A percentile compares a stretch with the other conserved stretches of the same genome.
phyloP scores from a whole-genome alignment of 2,888 invertebrate species.

The Pyrrhosoma nymphula region DNA sequence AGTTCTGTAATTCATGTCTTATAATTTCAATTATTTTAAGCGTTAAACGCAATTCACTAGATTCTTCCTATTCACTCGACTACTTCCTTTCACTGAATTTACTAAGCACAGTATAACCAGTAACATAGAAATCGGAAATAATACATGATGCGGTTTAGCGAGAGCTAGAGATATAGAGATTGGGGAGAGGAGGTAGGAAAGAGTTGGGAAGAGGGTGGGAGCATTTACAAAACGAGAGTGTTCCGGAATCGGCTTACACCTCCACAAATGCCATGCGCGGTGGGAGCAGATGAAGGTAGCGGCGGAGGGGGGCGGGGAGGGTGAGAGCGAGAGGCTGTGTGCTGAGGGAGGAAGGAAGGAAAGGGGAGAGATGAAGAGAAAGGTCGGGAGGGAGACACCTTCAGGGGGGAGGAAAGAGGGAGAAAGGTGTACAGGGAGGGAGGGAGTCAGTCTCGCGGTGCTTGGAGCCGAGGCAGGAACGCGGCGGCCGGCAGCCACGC shows the following conservation, averaged over 20 bases:
- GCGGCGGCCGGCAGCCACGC: background rate
- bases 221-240: background rate
- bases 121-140: too few relatives aligned
- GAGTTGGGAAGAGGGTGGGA: background rate
- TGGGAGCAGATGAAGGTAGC: background rate
- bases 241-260: constrained; percentile 1
- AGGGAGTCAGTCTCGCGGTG: background rate
- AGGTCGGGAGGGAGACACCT: too few relatives aligned
- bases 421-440: background rate
- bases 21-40: too few relatives aligned
- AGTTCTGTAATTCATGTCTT: too few relatives aligned
- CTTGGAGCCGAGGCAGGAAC: background rate
- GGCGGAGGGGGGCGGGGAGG: background rate
- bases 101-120: too few relatives aligned
- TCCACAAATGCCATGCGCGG: constrained; percentile 34
- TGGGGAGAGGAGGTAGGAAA: background rate
- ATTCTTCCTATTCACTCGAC: too few relatives aligned
- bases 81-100: too few relatives aligned
- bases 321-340: background rate
- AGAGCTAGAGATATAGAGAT: too few relatives aligned
- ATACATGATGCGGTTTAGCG: too few relatives aligned
- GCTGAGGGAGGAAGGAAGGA: background rate
- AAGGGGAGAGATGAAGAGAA: background rate
- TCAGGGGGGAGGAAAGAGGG: background rate
- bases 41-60: too few relatives aligned